These are phyloP conservation scores for Xanthia togata DNA, from an alignment of 2,888 invertebrate genomes.

Conservation along the genomic window DNA sequence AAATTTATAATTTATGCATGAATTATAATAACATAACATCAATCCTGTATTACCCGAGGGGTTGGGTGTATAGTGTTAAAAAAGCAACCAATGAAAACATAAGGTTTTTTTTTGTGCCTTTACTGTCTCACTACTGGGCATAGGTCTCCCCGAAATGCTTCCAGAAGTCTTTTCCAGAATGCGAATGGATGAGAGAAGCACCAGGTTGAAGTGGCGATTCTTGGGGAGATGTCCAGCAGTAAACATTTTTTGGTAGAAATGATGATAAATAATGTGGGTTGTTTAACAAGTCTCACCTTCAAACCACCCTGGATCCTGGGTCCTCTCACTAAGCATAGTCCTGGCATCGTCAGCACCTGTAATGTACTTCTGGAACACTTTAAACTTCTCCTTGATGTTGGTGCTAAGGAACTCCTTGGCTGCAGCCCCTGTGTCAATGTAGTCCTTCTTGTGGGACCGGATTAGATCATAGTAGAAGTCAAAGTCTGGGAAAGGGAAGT, in stretches of 20 bases:
- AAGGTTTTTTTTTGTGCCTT: no score
- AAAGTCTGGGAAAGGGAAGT: slow-evolving; percentile 89
- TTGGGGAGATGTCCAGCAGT: background rate
- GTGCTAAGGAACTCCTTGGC: slow-evolving; percentile 94
- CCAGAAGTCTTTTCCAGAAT: no score
- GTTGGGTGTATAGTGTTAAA: background rate
- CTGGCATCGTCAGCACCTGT: slow-evolving; percentile 88
- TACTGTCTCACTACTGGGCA: no score
- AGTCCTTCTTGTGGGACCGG: slow-evolving; percentile 92
- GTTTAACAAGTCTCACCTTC: slow-evolving; percentile 84
- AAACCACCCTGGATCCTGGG: slow-evolving; percentile 95
- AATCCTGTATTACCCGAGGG: background rate
- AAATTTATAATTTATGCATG: no score
- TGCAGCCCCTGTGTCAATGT: slow-evolving; percentile 92
- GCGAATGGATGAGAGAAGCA: no score
- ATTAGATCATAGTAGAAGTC: slow-evolving; percentile 93
- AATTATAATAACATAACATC: background rate
- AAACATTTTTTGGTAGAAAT: background rate
- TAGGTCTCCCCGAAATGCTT: no score
- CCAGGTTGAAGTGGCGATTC: background rate
- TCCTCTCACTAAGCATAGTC: slow-evolving; percentile 91
- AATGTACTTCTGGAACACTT: slow-evolving; percentile 85
- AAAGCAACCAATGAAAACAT: background rate
- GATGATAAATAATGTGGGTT: background rate
- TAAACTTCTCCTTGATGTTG: slow-evolving; percentile 89